These are phyloP conservation scores for Parauchenoglanis punctatus DNA, from an alignment of 2,797 vertebrate genomes.

Conservation along the genomic window DNA sequence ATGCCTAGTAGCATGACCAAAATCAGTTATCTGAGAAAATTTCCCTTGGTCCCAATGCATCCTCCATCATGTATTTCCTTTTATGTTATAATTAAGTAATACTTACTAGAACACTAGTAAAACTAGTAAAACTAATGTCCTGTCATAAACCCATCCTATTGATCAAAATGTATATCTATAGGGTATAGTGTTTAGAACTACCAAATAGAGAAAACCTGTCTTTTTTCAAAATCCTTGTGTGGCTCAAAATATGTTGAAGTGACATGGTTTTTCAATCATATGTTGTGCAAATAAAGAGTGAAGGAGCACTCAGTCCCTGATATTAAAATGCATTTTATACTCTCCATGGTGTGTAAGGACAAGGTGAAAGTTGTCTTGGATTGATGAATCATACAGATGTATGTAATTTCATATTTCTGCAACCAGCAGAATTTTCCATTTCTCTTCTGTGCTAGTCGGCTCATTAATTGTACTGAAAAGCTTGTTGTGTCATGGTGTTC, in stretches of 20 bases:
- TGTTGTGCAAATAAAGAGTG: too few relatives aligned
- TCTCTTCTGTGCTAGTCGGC: not conserved
- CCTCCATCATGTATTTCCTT: not conserved
- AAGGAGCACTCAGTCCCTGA: too few relatives aligned
- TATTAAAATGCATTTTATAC: too few relatives aligned
- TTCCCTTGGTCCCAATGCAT: not conserved
- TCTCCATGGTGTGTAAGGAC: too few relatives aligned
- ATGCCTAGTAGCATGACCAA: not conserved
- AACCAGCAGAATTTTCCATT: not conserved
- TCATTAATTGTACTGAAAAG: not conserved
- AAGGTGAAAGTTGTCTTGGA: not conserved
- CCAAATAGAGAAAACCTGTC: too few relatives aligned
- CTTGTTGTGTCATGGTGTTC: not conserved
- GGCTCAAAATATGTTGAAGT: too few relatives aligned
- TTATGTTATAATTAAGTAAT: not conserved
- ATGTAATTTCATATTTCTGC: not conserved
- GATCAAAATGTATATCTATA: too few relatives aligned
- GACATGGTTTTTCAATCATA: too few relatives aligned
- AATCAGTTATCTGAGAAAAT: not conserved
- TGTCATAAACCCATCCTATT: too few relatives aligned
- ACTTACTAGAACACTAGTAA: not conserved
- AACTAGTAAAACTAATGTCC: too few relatives aligned
- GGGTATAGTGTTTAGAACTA: too few relatives aligned
- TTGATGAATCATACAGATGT: not conserved
- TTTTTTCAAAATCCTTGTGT: too few relatives aligned